Evolutionary conservation across 2,888 invertebrate genomes (phyloP), one percentile per base, ranked within the genome.

Genomic region (Drosophila falleni): DNA sequence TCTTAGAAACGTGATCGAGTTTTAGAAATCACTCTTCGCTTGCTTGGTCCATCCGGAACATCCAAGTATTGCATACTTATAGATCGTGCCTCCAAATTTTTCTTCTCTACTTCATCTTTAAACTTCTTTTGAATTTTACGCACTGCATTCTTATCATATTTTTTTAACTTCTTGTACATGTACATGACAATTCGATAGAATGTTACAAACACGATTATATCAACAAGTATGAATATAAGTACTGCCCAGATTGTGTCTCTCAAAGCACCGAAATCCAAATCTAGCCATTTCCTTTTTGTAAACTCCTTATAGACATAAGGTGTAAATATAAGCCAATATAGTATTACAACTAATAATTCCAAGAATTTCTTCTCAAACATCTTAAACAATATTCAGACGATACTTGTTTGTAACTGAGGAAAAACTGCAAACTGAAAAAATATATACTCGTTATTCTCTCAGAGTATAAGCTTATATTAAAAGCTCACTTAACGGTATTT

Each of bases 281-380:
- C 0, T 1, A 74, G 1, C 53, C 33, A 74, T 0, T 31, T 5
- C 6, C 10, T 23, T 0, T 49, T 1, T 4, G 47, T 16, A 4
- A n/a, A 26, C 0, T 1, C 0, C 0, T 10, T 1, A 16, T 56
- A 56, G 1, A 60, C 5, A 5, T 0, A 51, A 0, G 74, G 66
- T 11, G 55, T 53, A 0, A 71, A 1, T 5, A 2, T 3, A 5
- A 47, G 6, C 71, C 66, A 71, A 49, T 71, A 71, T 2, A 50
- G 11, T 9, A 63, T 26, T 5, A 53, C 10, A 0, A 56, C 19
- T 16, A 74, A 53, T 10, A 71, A 0, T 49, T 74, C 74, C 9
- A 74, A 5, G 11, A 74, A 62, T 23, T 41, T 50, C 15, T 16
- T 62, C 10, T 74, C 71, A 15, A 74, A 60, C 74, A 71, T 74